Evolutionary conservation across 2,113 vertebrate genomes (phyloP).

Genomic region (Nymphicus hollandicus): DNA sequence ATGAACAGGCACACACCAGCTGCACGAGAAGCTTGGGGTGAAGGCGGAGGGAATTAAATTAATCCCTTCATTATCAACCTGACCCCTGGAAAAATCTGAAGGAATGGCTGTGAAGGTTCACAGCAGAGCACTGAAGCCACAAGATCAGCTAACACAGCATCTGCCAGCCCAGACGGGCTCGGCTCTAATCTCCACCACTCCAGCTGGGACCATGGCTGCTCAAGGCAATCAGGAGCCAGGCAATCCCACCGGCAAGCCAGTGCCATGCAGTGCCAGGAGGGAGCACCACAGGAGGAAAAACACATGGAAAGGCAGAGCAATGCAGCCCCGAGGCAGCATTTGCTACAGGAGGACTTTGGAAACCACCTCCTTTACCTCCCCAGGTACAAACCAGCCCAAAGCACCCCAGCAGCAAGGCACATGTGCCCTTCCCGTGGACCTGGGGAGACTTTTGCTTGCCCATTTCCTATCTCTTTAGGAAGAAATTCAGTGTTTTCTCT

Average conservation of each 20-base stretch:
- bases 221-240: neutral
- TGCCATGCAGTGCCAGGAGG: neutral
- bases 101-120: slow-evolving; percentile 45
- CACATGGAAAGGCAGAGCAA: fast-evolving
- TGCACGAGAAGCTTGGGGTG: slow-evolving; percentile 7
- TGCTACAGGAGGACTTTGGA: neutral
- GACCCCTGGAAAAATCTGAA: slow-evolving; percentile 54
- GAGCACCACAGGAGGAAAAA: neutral
- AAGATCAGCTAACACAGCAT: slow-evolving; percentile 45
- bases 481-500: neutral
- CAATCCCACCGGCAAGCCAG: neutral
- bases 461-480: neutral
- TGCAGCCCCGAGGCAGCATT: neutral
- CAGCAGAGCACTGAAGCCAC: slow-evolving; percentile 8
- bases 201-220: neutral
- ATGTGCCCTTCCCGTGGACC: fast-evolving
- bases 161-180: slow-evolving; percentile 47
- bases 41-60: slow-evolving; percentile 27
- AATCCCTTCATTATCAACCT: slow-evolving; percentile 69
- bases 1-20: slow-evolving; percentile 55
- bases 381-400: neutral
- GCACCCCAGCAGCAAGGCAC: neutral
- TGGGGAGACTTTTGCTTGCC: neutral
- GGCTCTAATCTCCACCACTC: neutral
- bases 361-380: fast-evolving